Evolutionary conservation across 2,888 invertebrate species (phyloP), one percentile per base, ranked within the genome.

Genomic region (Gastracanthus pulcherrimus): DNA sequence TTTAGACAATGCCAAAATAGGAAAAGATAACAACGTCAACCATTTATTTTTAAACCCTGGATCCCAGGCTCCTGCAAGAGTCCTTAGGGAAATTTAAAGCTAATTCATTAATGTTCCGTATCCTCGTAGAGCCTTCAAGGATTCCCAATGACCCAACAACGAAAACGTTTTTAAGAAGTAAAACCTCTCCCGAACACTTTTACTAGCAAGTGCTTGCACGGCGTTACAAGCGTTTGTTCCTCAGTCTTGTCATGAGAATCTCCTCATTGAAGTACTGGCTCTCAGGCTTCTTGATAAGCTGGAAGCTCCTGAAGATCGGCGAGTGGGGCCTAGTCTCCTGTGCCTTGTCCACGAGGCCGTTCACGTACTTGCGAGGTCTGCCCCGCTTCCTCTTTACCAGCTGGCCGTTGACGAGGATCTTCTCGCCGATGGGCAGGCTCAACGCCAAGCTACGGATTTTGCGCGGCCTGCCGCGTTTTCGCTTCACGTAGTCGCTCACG

Each of bases 231-330:
- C 82, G 69, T 45, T 82, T 82, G 26, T 76, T 82, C 36, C 82
- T 82, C 66, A 82, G 75, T 76, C 75, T 82, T 51, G 78, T 75
- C 78, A 78, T 69, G 34, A 82, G 71, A 76, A 82, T 78, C 36
- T 79, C 82, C 4, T 82, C 82, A 26, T 34, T 75, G 60, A 82
- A 82, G 51, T 79, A 82, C 16, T 72, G 81, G 23, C 9, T 69
- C 11, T 77, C 81, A 16, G 81, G 67, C 31, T 81, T 77, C 45
- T 81, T 67, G 9, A 34, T 11, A 11, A 60, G 1, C 19, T 80
- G 64, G 41, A 66, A 70, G 58, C 60, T 76, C 48, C 7, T 16
- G 5, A n/a, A n/a, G n/a, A n/a, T n/a, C 16, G 80, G 74, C 26
- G 71, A 55, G 9, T 41, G 70, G 2, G 64, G 4, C 5, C 9